Conservation (phyloP, 2,797 vertebrate genomes). For the Rhincodon typus region DNA sequence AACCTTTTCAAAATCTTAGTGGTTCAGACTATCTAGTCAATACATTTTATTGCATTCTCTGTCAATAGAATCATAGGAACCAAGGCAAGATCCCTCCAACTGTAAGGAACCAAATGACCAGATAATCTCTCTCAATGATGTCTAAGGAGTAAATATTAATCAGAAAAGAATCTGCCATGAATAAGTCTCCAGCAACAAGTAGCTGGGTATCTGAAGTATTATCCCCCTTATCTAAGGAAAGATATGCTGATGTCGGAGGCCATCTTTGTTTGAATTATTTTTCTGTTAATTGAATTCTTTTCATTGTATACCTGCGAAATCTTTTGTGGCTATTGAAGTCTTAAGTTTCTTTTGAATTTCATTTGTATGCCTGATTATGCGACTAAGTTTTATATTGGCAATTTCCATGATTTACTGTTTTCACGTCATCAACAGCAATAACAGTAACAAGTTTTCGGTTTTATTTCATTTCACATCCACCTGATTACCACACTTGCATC, state of each 20-base stretch:
- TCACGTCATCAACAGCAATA: too few relatives aligned
- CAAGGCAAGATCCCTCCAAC: neutral
- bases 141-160: neutral
- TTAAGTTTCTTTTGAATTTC: neutral
- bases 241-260: neutral
- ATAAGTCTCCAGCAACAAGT: too few relatives aligned
- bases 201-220: too few relatives aligned
- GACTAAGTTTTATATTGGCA: neutral
- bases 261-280: neutral
- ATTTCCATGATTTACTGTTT: neutral
- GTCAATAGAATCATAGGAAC: neutral
- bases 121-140: neutral
- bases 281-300: neutral
- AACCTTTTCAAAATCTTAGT: neutral
- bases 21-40: too few relatives aligned
- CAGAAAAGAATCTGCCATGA: neutral
- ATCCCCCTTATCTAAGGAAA: too few relatives aligned
- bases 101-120: neutral
- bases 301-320: neutral
- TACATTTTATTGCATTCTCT: too few relatives aligned
- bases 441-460: too few relatives aligned
- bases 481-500: too few relatives aligned
- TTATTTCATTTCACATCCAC: too few relatives aligned
- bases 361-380: neutral
- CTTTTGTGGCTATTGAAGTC: neutral